phyloP scores from a whole-genome alignment of 2,888 invertebrate species.

The Troides helena region DNA sequence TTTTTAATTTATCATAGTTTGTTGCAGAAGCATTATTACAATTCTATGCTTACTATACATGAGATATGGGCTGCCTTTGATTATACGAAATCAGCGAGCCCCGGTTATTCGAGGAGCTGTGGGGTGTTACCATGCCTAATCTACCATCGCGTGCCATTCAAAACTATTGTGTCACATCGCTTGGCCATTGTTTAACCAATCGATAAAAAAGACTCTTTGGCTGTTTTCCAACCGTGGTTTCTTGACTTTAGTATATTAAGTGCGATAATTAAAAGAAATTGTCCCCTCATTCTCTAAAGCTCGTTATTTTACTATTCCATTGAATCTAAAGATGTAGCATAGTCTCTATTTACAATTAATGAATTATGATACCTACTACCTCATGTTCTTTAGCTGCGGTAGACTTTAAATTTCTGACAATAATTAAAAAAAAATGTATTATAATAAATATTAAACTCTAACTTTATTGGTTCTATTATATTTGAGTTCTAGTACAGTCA shows the following conservation, averaged over 20 bases:
- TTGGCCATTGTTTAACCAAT: conserved; percentile 68
- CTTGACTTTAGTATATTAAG: conserved; percentile 35
- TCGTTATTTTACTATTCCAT: background rate
- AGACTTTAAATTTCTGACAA: too few relatives aligned
- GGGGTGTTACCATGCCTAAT: conserved; percentile 69
- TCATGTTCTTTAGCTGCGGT: too few relatives aligned
- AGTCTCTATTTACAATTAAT: too few relatives aligned
- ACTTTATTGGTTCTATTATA: too few relatives aligned
- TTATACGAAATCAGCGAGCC: conserved; percentile 28
- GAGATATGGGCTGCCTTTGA: conserved; percentile 26
- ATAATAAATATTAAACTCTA: too few relatives aligned
- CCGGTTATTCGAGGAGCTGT: conserved; percentile 30
- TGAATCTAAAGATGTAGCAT: too few relatives aligned
- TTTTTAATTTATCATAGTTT: too few relatives aligned
- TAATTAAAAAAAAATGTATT: too few relatives aligned
- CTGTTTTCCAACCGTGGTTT: conserved; percentile 60
- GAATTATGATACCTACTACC: too few relatives aligned
- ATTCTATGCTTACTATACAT: conserved; percentile 7
- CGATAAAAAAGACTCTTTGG: conserved; percentile 73
- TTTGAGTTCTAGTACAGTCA: too few relatives aligned
- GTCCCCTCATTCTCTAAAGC: conserved; percentile 31
- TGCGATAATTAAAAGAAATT: conserved; percentile 27
- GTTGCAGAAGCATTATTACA: background rate
- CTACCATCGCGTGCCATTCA: conserved; percentile 74
- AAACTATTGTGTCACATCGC: conserved; percentile 70